Conservation (phyloP, 2,113 vertebrate species). For the Plecturocebus donacophilus region DNA sequence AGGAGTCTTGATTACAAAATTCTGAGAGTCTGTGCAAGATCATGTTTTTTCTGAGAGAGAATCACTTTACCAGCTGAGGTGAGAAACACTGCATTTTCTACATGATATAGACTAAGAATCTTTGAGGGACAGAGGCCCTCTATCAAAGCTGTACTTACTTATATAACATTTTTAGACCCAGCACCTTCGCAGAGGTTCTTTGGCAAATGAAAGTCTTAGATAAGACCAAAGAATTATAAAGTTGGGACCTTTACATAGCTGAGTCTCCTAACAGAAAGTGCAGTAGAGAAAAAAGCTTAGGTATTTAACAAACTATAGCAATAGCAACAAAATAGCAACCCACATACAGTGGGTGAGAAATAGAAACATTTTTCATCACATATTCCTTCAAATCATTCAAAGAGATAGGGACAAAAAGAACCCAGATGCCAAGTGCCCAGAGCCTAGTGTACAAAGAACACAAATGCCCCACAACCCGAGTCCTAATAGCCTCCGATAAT, state of each 20-base stretch:
- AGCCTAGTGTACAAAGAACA: conserved; percentile 5
- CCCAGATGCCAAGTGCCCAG: background rate
- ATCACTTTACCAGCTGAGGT: background rate
- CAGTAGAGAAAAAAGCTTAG: background rate
- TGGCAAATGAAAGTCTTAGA: background rate
- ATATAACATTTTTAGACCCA: background rate
- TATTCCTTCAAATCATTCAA: background rate
- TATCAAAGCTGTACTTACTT: background rate
- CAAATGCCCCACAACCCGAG: background rate
- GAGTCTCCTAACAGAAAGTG: background rate
- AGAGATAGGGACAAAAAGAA: background rate
- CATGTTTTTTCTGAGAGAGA: background rate
- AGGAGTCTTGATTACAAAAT: background rate
- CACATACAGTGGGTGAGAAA: background rate
- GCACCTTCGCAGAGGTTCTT: background rate
- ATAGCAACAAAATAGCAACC: background rate
- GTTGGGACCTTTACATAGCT: background rate
- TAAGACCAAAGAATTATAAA: background rate
- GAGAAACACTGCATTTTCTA: background rate
- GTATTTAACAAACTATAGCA: background rate
- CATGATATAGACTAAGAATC: background rate
- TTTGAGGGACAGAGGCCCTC: background rate
- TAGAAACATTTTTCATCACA: background rate
- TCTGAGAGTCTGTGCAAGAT: background rate
- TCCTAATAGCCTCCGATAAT: background rate